A percentile compares a stretch with the other conserved stretches of the same genome.
These are phyloP conservation scores for Melanotus villosus DNA, from an alignment of 2,888 invertebrate genomes.

Conservation along the genomic window DNA sequence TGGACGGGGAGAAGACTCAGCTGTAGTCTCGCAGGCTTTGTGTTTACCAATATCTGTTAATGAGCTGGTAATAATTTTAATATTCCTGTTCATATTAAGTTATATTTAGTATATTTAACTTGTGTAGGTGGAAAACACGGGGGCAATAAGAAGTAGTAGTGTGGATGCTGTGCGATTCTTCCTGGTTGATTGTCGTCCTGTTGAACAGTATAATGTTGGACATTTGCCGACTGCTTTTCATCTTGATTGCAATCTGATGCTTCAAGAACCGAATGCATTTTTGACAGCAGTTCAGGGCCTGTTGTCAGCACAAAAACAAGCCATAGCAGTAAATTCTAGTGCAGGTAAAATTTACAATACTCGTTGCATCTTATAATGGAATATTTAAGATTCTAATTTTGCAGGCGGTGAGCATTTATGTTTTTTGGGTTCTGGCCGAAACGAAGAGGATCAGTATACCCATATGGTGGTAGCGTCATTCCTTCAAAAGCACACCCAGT, in stretches of 20 bases:
- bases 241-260: constrained; percentile 96
- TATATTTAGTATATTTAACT: too few relatives aligned
- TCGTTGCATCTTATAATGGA: too few relatives aligned
- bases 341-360: constrained; percentile 71
- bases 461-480: constrained; percentile 99
- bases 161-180: constrained; percentile 86
- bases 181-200: constrained; percentile 96
- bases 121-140: constrained; percentile 38
- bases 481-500: constrained; percentile 92
- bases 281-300: constrained; percentile 94
- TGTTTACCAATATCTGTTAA: constrained; percentile 97
- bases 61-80: constrained; percentile 87
- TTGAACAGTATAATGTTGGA: constrained; percentile 97
- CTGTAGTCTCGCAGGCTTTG: constrained; percentile 82
- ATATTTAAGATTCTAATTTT: constrained; percentile 35
- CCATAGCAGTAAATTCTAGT: constrained; percentile 87
- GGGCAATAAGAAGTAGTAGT: constrained; percentile 60
- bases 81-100: too few relatives aligned
- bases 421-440: constrained; percentile 93
- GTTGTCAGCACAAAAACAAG: constrained; percentile 90
- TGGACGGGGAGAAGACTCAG: constrained; percentile 56
- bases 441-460: constrained; percentile 95
- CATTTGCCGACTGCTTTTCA: constrained; percentile 98
- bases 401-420: constrained; percentile 87
- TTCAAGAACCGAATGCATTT: constrained; percentile 96